These are phyloP conservation scores for Fregetta grallaria DNA, from an alignment of 2,113 vertebrate species.

Conservation along the genomic window DNA sequence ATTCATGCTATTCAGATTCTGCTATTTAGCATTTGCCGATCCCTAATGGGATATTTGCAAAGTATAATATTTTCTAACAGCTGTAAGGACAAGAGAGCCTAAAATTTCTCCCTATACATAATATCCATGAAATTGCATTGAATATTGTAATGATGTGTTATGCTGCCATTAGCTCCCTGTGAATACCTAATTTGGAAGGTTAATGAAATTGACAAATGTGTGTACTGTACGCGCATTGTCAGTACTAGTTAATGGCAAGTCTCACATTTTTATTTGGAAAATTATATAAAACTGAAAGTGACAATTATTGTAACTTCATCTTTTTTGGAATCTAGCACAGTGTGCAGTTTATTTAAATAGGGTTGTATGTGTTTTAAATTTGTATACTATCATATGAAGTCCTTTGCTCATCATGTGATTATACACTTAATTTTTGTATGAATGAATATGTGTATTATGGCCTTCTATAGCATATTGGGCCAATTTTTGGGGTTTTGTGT, in stretches of 20 bases:
- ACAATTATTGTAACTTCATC: constrained; percentile 52
- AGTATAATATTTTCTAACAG: constrained; percentile 72
- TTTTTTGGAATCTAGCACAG: constrained; percentile 40
- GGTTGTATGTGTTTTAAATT: constrained; percentile 52
- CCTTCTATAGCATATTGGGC: background rate
- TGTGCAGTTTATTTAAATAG: constrained; percentile 61
- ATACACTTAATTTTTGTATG: constrained; percentile 30
- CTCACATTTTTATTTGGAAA: constrained; percentile 65
- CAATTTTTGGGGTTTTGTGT: background rate
- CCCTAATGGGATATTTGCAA: constrained; percentile 64
- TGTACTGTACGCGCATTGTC: constrained; percentile 35
- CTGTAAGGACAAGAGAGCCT: constrained; percentile 71
- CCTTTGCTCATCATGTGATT: constrained; percentile 24
- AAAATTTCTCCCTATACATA: constrained; percentile 64
- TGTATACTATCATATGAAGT: constrained; percentile 30
- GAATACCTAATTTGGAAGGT: constrained; percentile 75
- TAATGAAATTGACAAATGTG: constrained; percentile 73
- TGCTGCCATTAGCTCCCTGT: constrained; percentile 64
- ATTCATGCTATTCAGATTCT: constrained; percentile 52
- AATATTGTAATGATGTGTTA: constrained; percentile 69
- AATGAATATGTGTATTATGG: background rate
- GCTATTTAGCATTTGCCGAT: constrained; percentile 58
- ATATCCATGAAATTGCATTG: constrained; percentile 70
- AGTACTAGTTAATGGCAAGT: constrained; percentile 64
- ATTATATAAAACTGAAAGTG: constrained; percentile 56